Evolutionary conservation across 2,797 vertebrate genomes (phyloP).

Genomic region (Argentina silus): DNA sequence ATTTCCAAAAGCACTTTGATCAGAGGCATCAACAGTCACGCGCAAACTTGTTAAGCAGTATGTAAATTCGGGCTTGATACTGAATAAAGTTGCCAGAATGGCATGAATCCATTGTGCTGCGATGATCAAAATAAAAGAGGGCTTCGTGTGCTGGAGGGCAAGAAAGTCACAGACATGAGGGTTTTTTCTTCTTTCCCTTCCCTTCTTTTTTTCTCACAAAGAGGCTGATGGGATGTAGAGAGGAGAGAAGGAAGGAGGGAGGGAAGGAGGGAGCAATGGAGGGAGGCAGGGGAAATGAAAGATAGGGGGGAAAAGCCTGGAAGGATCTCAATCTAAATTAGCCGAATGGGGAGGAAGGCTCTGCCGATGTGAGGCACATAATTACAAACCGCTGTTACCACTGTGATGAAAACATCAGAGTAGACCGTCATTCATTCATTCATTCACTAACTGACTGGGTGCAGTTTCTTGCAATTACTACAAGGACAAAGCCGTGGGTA

Average conservation of each 20-base stretch:
- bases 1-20: constrained; percentile 82
- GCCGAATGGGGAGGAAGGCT: constrained; percentile 76
- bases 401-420: constrained; percentile 76
- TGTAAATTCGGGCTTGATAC: constrained; percentile 82
- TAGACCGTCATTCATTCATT: constrained; percentile 32
- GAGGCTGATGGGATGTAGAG: constrained; percentile 80
- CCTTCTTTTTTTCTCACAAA: constrained; percentile 65
- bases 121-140: constrained; percentile 86
- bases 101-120: constrained; percentile 85
- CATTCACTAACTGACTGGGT: constrained; percentile 57
- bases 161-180: constrained; percentile 84
- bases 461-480: constrained; percentile 54
- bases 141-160: constrained; percentile 79
- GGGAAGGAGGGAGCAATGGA: constrained; percentile 45
- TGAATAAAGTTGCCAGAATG: constrained; percentile 84
- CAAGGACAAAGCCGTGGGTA: constrained; percentile 60
- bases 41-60: constrained; percentile 83
- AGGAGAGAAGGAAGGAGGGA: constrained; percentile 65
- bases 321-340: constrained; percentile 85
- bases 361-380: constrained; percentile 77
- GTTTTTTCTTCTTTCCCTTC: constrained; percentile 55
- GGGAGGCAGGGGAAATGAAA: constrained; percentile 73
- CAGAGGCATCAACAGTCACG: constrained; percentile 82
- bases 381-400: constrained; percentile 67
- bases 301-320: constrained; percentile 74